These are phyloP conservation scores for Puntigrus tetrazona DNA, from an alignment of 2,113 vertebrate species.

Conservation along the genomic window DNA sequence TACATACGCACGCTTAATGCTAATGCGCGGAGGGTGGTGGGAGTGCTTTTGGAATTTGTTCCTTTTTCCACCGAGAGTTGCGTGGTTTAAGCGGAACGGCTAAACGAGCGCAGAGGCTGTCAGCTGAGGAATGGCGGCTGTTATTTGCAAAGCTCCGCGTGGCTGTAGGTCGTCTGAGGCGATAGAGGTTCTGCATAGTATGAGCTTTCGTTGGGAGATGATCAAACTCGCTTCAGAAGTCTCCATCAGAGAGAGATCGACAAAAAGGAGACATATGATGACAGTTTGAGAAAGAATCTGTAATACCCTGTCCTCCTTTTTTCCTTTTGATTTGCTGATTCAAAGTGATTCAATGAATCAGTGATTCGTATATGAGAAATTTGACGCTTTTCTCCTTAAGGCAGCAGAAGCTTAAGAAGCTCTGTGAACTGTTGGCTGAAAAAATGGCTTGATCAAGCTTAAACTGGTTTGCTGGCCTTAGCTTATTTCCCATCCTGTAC, in stretches of 20 bases:
- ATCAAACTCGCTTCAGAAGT: not conserved
- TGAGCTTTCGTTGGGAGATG: not conserved
- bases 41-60: constrained; percentile 21
- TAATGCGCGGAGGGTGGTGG: not conserved
- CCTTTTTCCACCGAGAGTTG: constrained; percentile 23
- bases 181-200: not conserved
- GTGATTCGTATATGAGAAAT: not conserved
- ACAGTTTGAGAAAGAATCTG: not conserved
- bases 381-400: not conserved
- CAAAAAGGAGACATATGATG: not conserved
- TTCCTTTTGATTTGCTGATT: not conserved
- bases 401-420: not conserved
- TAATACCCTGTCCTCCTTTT: not conserved
- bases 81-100: constrained; percentile 2
- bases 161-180: not conserved
- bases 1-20: not conserved
- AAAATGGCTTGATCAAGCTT: not conserved
- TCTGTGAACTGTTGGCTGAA: not conserved
- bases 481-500: not conserved
- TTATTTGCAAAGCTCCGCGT: not conserved
- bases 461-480: not conserved
- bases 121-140: not conserved
- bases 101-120: not conserved
- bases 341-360: not conserved
- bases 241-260: not conserved